Evolutionary conservation across 2,113 vertebrate species (phyloP), one percentile per base, ranked within the genome.

Genomic region (Etheostoma spectabile): DNA sequence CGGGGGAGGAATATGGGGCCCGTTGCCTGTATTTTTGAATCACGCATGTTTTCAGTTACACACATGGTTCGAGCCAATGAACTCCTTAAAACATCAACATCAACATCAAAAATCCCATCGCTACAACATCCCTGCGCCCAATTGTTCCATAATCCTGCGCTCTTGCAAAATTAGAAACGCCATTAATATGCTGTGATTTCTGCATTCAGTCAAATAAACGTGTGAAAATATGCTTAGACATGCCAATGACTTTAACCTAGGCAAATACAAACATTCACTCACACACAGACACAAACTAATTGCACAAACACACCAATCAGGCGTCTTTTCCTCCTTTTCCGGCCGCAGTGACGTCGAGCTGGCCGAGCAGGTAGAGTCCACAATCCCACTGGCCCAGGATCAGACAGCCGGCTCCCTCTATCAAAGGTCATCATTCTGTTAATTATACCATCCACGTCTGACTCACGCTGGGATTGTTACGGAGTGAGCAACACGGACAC

Each of bases 381-480:
- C 84, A 90, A 70, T 83, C 12, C 35, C 33, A 8, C 71, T 87
- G 90, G 82, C 84, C 56, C 35, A 24, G 38, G 66, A 83, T 91
- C 74, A 90, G 63, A 86, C 71, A 33, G 53, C 10, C 35, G 0
- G 10, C 76, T 77, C 81, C 82, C 76, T 85, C 69, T 66, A 73
- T 83, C 82, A 79, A 86, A 87, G 90, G 86, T 83, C 86, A 83
- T 61, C 55, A 15, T 8, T 64, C 67, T 86, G 76, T 82, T 90
- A 78, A 79, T 74, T 78, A 68, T 75, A 56, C 80, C 56, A 74
- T 80, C 45, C 45, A 1, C 55, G 27, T 79, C 74, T 87, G 84
- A 87, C 55, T 84, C 79, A 77, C 12, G 19, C 38, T 69, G 48
- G 18, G 19, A 60, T 38, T 65, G 64, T 78, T 60, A 57, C 21